Percentiles rank a stretch among this genome's conserved stretches.
These are phyloP conservation scores for Sesamia inferens DNA, from an alignment of 2,888 invertebrate genomes.

Conservation along the genomic window DNA sequence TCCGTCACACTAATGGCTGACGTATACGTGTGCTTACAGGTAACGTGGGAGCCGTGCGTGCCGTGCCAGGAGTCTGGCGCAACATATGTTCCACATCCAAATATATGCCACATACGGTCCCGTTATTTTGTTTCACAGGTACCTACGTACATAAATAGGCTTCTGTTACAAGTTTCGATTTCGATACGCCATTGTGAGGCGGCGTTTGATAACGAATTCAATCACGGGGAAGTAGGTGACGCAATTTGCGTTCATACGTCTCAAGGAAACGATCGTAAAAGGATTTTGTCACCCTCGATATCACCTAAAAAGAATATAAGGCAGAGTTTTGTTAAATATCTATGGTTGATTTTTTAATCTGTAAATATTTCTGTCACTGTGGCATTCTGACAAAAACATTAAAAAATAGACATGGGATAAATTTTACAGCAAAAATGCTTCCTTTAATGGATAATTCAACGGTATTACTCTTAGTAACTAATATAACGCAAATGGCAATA, in stretches of 20 bases:
- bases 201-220: slow-evolving; percentile 80
- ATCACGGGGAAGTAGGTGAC: slow-evolving; percentile 73
- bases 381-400: slow-evolving; percentile 24
- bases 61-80: slow-evolving; percentile 54
- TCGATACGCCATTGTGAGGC: slow-evolving; percentile 71
- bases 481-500: slow-evolving; percentile 76
- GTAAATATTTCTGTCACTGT: slow-evolving; percentile 37
- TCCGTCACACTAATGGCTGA: slow-evolving; percentile 71
- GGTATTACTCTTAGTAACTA: slow-evolving; percentile 66
- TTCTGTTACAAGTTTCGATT: slow-evolving; percentile 75
- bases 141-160: slow-evolving; percentile 74
- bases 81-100: slow-evolving; percentile 72
- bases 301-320: slow-evolving; percentile 53
- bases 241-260: slow-evolving; percentile 63
- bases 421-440: slow-evolving; percentile 56
- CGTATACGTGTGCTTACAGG: slow-evolving; percentile 69
- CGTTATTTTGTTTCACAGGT: slow-evolving; percentile 78
- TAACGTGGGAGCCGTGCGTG: slow-evolving; percentile 66
- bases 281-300: slow-evolving; percentile 61
- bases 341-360: slow-evolving; percentile 37
- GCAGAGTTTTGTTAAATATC: slow-evolving; percentile 27
- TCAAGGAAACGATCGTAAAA: slow-evolving; percentile 61
- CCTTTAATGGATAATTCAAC: slow-evolving; percentile 61
- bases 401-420: slow-evolving; percentile 12
- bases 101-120: slow-evolving; percentile 68